Percentiles rank a stretch among this genome's conserved stretches.
These are phyloP conservation scores for Spilosoma lubricipeda DNA, from an alignment of 2,888 invertebrate species.

Conservation along the genomic window DNA sequence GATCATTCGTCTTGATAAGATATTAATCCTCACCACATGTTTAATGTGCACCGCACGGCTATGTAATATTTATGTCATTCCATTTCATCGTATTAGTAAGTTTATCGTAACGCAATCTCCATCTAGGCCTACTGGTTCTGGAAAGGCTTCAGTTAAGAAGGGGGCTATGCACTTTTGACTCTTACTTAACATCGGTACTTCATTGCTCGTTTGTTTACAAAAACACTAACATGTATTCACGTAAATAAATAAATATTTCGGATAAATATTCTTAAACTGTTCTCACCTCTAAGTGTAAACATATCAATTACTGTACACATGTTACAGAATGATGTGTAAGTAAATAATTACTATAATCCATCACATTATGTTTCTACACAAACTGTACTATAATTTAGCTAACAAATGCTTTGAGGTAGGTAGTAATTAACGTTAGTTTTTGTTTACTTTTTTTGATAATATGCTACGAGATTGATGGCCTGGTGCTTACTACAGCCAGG, in stretches of 20 bases:
- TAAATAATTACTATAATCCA: slow-evolving; percentile 4
- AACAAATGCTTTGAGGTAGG: neutral
- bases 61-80: too few relatives aligned
- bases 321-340: slow-evolving; percentile 2
- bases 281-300: slow-evolving; percentile 6
- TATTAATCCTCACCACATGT: too few relatives aligned
- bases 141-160: too few relatives aligned
- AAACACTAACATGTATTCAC: neutral
- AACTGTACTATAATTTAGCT: neutral
- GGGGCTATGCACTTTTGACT: too few relatives aligned
- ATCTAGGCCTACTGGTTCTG: too few relatives aligned
- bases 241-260: too few relatives aligned
- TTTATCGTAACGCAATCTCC: too few relatives aligned
- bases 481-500: neutral
- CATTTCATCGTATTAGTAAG: too few relatives aligned
- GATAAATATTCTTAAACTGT: neutral
- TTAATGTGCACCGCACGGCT: too few relatives aligned
- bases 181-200: too few relatives aligned
- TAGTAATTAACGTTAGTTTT: neutral
- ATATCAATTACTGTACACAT: slow-evolving; percentile 7
- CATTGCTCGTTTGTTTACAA: too few relatives aligned
- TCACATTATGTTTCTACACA: neutral
- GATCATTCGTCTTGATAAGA: too few relatives aligned
- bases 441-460: neutral
- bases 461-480: neutral